A percentile compares a stretch with the other conserved stretches of the same genome.
Evolutionary conservation across 2,797 vertebrate species (phyloP).

Genomic region (Mormyrops boulengeri): DNA sequence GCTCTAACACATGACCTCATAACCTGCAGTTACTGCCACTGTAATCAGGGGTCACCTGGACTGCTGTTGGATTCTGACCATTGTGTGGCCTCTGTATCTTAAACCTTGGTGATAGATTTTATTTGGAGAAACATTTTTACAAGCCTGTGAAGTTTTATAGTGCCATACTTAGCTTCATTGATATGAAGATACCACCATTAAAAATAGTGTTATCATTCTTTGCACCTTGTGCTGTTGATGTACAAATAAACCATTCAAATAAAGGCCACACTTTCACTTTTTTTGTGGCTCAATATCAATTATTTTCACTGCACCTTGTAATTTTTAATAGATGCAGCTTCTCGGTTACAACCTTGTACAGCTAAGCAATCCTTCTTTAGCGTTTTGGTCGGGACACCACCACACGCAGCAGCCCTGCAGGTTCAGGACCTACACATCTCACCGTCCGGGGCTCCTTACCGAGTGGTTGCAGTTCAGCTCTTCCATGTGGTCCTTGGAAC

Average conservation of each 20-base stretch:
- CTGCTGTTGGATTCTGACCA: too few relatives aligned
- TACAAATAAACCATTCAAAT: too few relatives aligned
- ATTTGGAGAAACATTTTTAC: too few relatives aligned
- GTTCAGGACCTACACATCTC: background rate
- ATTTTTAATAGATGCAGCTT: background rate
- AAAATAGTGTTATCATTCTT: too few relatives aligned
- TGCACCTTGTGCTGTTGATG: too few relatives aligned
- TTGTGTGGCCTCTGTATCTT: too few relatives aligned
- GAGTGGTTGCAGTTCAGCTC: background rate
- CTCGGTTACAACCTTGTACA: background rate
- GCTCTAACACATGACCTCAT: background rate
- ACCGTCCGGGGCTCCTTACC: background rate
- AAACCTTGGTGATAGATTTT: too few relatives aligned
- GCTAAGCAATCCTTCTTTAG: background rate
- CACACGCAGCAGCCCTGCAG: background rate
- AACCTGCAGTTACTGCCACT: background rate
- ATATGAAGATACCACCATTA: too few relatives aligned
- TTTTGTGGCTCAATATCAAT: too few relatives aligned
- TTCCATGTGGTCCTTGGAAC: background rate
- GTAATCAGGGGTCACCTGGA: too few relatives aligned
- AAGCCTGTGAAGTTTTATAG: too few relatives aligned
- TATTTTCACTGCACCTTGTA: background rate
- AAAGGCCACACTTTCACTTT: background rate
- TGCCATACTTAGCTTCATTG: too few relatives aligned
- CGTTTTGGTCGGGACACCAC: background rate